Evolutionary conservation across 1,140 invertebrate genomes (phyloP).

Genomic region (Eriosoma lanigerum): DNA sequence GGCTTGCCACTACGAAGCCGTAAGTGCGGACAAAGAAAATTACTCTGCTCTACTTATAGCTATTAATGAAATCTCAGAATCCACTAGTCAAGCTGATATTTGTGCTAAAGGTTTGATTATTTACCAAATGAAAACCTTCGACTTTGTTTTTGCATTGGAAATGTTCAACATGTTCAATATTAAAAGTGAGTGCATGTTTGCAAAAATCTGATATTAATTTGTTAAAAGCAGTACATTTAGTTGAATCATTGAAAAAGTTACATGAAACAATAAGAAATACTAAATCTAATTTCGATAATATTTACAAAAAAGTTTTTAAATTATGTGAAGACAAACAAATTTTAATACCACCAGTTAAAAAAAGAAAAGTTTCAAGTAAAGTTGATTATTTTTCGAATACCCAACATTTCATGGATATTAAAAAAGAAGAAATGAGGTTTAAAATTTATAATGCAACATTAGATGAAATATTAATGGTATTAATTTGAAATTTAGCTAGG

Average conservation of each 20-base stretch:
- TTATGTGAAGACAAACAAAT: not conserved
- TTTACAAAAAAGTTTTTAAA: not conserved
- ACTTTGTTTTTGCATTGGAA: too few relatives aligned
- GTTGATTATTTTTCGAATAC: too few relatives aligned
- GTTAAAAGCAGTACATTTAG: conserved; percentile 29
- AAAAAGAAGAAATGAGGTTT: too few relatives aligned
- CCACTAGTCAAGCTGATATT: too few relatives aligned
- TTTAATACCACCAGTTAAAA: too few relatives aligned
- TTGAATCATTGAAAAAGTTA: not conserved
- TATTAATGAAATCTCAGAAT: too few relatives aligned
- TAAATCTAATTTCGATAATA: not conserved
- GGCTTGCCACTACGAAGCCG: too few relatives aligned
- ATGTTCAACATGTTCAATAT: conserved; percentile 40
- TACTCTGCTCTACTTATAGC: too few relatives aligned
- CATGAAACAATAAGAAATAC: not conserved
- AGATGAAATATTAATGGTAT: not conserved
- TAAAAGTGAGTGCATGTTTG: conserved; percentile 51
- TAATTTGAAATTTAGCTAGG: too few relatives aligned
- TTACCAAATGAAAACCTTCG: conserved; percentile 49
- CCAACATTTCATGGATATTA: too few relatives aligned
- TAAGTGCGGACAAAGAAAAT: too few relatives aligned
- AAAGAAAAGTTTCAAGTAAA: too few relatives aligned
- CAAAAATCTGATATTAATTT: conserved; percentile 46
- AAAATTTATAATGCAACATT: not conserved
- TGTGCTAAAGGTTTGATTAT: conserved; percentile 46